These are phyloP conservation scores for Tachysurus fulvidraco DNA, from an alignment of 2,113 vertebrate species.

Conservation along the genomic window DNA sequence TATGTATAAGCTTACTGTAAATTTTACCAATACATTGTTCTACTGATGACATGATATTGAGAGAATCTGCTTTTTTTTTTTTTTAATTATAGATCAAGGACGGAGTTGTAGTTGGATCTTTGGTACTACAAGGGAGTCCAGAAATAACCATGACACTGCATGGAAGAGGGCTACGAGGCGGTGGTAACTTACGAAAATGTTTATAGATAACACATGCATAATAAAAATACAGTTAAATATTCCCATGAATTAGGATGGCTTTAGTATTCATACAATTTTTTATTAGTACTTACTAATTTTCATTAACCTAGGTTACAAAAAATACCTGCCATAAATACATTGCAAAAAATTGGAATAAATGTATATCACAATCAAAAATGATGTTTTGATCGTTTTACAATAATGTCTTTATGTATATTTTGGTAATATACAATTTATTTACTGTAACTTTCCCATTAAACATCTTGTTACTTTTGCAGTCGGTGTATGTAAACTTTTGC, in stretches of 20 bases:
- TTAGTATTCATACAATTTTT: neutral
- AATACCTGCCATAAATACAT: neutral
- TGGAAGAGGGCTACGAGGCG: slow-evolving; percentile 88
- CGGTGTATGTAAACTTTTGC: neutral
- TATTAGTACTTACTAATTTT: neutral
- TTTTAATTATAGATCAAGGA: slow-evolving; percentile 72
- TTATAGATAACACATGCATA: neutral
- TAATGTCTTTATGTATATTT: neutral
- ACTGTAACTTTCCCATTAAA: neutral
- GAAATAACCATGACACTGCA: slow-evolving; percentile 85
- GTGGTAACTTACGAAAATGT: slow-evolving; percentile 75
- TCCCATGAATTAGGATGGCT: neutral
- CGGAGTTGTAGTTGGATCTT: slow-evolving; percentile 72
- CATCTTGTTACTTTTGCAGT: neutral
- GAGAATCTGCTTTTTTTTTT: neutral
- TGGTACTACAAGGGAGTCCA: slow-evolving; percentile 71
- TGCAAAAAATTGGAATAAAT: neutral
- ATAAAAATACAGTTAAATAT: neutral
- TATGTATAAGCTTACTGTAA: neutral
- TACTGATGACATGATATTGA: neutral
- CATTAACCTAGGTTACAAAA: neutral
- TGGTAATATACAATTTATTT: neutral
- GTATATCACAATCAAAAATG: neutral
- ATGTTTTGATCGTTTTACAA: neutral
- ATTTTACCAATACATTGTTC: neutral